These are phyloP conservation scores for Heliconius melpomene DNA, from an alignment of 1,140 invertebrate species.

Conservation along the genomic window DNA sequence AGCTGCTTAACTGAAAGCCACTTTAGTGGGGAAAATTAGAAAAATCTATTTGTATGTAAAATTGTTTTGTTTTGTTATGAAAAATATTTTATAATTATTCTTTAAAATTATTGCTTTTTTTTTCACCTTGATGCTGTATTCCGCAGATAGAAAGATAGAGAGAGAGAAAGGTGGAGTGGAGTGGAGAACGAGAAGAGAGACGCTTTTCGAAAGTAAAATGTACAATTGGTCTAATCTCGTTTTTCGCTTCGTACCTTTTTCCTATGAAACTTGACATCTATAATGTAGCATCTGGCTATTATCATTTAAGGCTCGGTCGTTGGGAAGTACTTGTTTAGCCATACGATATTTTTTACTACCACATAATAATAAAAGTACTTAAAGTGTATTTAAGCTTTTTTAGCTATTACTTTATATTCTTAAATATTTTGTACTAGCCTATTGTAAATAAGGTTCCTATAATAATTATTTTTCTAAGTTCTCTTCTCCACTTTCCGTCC, in stretches of 20 bases:
- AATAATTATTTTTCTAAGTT: no score
- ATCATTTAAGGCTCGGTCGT: constrained; percentile 20
- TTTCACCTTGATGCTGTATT: no score
- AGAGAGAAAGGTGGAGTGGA: no score
- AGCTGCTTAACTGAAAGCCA: neutral
- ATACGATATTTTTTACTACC: neutral
- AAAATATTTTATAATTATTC: neutral
- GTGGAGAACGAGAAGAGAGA: no score
- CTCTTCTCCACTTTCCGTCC: no score
- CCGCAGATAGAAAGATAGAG: no score
- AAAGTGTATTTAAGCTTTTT: neutral
- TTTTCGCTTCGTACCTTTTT: constrained; percentile 22
- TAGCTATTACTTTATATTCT: no score
- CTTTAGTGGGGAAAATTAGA: neutral
- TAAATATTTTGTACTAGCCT: no score
- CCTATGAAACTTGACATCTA: constrained; percentile 20
- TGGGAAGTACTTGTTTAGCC: neutral
- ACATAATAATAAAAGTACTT: neutral
- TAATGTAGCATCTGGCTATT: constrained; percentile 18
- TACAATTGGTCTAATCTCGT: constrained; percentile 16
- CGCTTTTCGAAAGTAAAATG: neutral
- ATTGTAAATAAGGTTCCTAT: no score
- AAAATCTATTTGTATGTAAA: neutral
- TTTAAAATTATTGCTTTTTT: neutral
- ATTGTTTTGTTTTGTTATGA: neutral